These are phyloP conservation scores for Thyatira batis DNA, from an alignment of 2,888 invertebrate species.

Conservation along the genomic window DNA sequence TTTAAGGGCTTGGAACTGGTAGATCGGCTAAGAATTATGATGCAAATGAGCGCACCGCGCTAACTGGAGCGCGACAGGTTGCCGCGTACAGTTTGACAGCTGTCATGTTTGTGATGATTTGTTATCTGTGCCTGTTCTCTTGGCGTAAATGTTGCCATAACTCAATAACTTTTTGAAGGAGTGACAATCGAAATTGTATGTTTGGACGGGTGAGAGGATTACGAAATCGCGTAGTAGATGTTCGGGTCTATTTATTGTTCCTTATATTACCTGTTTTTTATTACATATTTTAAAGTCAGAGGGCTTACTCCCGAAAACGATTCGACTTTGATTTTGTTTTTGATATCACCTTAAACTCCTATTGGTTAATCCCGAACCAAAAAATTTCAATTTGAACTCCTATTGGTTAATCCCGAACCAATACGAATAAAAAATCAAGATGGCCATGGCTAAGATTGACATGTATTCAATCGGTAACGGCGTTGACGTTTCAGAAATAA, in stretches of 20 bases:
- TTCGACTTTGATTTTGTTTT: no score
- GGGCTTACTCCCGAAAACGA: background rate
- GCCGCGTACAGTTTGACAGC: background rate
- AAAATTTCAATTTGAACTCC: no score
- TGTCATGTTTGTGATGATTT: background rate
- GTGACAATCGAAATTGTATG: background rate
- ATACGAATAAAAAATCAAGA: no score
- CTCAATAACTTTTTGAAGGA: background rate
- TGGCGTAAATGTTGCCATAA: background rate
- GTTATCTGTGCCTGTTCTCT: background rate
- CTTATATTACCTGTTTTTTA: background rate
- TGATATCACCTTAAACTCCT: no score
- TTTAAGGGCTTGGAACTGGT: conserved; percentile 7
- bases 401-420: no score
- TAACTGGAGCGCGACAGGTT: conserved; percentile 37
- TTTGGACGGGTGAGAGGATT: background rate
- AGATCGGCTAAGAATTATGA: conserved; percentile 29
- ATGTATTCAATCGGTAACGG: no score
- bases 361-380: no score
- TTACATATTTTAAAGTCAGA: no score
- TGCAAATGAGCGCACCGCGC: conserved; percentile 32
- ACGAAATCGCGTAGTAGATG: background rate
- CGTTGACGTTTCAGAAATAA: no score
- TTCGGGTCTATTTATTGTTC: background rate
- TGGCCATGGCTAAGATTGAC: no score